These are phyloP conservation scores for Rhinolophus ferrumequinum DNA, from an alignment of 2,113 vertebrate species.

Conservation along the genomic window DNA sequence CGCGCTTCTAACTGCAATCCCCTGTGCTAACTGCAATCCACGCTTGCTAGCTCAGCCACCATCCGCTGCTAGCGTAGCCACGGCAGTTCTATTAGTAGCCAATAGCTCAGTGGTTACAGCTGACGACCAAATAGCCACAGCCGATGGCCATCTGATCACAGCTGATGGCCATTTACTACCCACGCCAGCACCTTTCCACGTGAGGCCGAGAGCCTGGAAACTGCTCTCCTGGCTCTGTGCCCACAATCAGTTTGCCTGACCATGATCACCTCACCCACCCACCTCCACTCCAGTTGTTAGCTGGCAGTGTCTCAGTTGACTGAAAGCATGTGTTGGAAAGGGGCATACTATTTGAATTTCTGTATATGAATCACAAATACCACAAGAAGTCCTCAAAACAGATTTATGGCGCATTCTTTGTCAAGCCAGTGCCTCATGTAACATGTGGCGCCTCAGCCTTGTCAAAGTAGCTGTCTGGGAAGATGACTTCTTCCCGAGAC, in stretches of 20 bases:
- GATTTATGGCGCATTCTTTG: neutral
- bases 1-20: no score
- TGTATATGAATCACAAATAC: neutral
- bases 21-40: no score
- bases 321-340: neutral
- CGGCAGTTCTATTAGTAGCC: no score
- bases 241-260: neutral
- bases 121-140: no score
- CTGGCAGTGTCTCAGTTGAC: neutral
- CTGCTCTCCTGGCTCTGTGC: no score
- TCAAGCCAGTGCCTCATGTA: neutral
- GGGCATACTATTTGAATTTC: neutral
- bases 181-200: no score
- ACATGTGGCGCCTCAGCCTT: rapidly evolving
- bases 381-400: neutral
- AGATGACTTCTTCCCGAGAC: neutral
- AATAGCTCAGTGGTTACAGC: no score
- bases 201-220: no score
- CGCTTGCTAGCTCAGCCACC: no score
- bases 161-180: no score
- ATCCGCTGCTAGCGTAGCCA: no score
- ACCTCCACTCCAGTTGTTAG: neutral
- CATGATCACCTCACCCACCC: neutral
- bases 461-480: neutral
- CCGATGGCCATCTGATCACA: no score